Conservation (phyloP, 1,140 invertebrate genomes). For the Nautilus pompilius region DNA sequence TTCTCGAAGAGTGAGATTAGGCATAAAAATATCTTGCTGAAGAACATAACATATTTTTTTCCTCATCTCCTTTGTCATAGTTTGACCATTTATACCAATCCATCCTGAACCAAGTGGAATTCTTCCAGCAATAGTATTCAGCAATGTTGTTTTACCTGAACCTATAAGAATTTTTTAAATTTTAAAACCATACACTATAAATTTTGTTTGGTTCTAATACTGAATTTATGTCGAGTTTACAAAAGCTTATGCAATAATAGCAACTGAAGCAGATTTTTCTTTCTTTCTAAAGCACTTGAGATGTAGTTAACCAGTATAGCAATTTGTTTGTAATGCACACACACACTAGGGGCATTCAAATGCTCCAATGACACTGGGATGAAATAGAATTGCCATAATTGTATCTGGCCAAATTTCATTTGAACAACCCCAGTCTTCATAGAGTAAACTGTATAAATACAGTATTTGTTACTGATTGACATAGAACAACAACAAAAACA, state of each 20-base stretch:
- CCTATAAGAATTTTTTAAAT: constrained; percentile 50
- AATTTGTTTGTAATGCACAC: not conserved
- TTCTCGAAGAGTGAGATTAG: constrained; percentile 75
- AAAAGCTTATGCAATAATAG: not conserved
- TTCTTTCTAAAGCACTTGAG: not conserved
- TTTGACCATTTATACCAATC: constrained; percentile 72
- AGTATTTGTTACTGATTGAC: too few relatives aligned
- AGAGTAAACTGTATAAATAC: too few relatives aligned
- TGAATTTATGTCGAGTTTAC: not conserved
- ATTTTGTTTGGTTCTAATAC: not conserved
- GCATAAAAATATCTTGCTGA: constrained; percentile 82
- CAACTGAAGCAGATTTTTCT: not conserved
- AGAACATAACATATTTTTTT: constrained; percentile 79
- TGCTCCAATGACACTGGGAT: too few relatives aligned
- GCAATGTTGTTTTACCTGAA: constrained; percentile 77
- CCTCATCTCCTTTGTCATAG: constrained; percentile 73
- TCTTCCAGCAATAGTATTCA: constrained; percentile 71
- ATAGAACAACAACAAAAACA: too few relatives aligned
- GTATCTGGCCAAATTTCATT: too few relatives aligned
- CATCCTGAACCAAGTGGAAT: constrained; percentile 63
- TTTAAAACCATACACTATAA: not conserved
- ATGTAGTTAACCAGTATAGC: not conserved
- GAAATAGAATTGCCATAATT: too few relatives aligned
- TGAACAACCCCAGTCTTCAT: too few relatives aligned
- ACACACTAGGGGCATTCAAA: too few relatives aligned